phyloP scores from a whole-genome alignment of 2,797 vertebrate species.

The Erpetoichthys calabaricus region DNA sequence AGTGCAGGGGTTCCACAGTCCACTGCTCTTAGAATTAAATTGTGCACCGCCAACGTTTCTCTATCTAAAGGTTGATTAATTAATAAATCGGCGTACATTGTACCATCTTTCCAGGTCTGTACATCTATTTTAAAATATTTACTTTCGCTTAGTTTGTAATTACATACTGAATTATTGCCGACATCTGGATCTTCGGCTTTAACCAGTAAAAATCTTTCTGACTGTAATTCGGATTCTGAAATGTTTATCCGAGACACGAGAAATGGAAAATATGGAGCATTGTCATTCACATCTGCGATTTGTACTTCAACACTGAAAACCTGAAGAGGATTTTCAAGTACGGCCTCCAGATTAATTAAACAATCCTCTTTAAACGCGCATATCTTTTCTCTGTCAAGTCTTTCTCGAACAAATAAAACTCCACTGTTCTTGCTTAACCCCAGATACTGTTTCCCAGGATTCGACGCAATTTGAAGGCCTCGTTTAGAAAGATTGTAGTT shows the following conservation, averaged over 20 bases:
- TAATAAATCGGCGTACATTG: conserved; percentile 34
- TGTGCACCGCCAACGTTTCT: conserved; percentile 29
- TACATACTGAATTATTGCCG: too few species aligned
- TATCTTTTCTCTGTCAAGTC: conserved; percentile 34
- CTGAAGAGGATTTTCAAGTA: conserved; percentile 28
- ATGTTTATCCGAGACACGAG: conserved; percentile 22
- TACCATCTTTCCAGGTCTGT: conserved; percentile 23
- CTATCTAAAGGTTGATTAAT: conserved; percentile 36
- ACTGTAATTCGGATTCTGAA: conserved; percentile 24
- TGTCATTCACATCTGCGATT: conserved; percentile 43
- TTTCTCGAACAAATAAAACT: conserved; percentile 30
- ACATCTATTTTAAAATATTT: conserved; percentile 39
- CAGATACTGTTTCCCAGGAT: conserved; percentile 32
- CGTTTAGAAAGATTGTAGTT: conserved; percentile 3
- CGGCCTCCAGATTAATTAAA: conserved; percentile 33
- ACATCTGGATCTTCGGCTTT: conserved; percentile 33
- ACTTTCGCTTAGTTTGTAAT: conserved; percentile 35
- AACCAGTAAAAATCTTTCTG: conserved; percentile 28
- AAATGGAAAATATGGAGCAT: conserved; percentile 22
- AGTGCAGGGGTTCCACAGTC: conserved; percentile 37
- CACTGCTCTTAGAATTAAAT: conserved; percentile 34
- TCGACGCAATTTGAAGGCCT: conserved; percentile 13
- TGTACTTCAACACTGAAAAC: conserved; percentile 34
- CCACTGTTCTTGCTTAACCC: conserved; percentile 32
- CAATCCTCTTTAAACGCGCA: conserved; percentile 25